Evolutionary conservation across 2,797 vertebrate genomes (phyloP).

Genomic region (Borostomias antarcticus): DNA sequence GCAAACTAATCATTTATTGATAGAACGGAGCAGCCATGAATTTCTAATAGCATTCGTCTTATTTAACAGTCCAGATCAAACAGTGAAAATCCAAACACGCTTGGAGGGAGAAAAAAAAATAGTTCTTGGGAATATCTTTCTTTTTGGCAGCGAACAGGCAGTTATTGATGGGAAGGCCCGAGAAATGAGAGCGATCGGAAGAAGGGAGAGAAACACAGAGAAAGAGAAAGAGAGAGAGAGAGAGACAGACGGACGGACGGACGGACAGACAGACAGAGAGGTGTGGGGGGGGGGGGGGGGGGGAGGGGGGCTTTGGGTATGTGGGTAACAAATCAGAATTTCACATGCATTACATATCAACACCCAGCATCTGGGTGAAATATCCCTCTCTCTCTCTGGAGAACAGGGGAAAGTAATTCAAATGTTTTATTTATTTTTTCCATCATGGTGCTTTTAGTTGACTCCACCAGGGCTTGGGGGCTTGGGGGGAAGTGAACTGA

Average conservation of each 20-base stretch:
- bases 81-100: constrained; percentile 60
- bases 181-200: constrained; percentile 12
- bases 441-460: constrained; percentile 27
- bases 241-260: constrained; percentile 6
- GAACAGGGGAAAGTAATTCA: constrained; percentile 25
- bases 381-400: constrained; percentile 23
- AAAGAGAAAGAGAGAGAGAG: constrained; percentile 13
- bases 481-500: constrained; percentile 27
- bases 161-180: constrained; percentile 48
- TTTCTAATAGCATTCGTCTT: constrained; percentile 60
- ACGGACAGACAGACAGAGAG: not conserved
- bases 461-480: constrained; percentile 29
- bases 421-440: constrained; percentile 15
- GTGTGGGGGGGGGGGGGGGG: constrained; percentile 2
- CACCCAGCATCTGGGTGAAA: constrained; percentile 30
- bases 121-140: constrained; percentile 55
- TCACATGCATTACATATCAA: constrained; percentile 28
- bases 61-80: constrained; percentile 64
- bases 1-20: constrained; percentile 69
- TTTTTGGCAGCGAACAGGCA: constrained; percentile 51
- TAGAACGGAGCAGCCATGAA: constrained; percentile 53
- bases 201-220: constrained; percentile 37
- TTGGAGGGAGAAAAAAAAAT: constrained; percentile 39
- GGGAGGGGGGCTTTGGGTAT: not conserved
- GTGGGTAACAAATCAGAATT: constrained; percentile 39